A percentile compares a stretch with the other conserved stretches of the same genome.
Conservation (phyloP, 2,797 vertebrate species). For the Pseudomugil gertrudae region DNA sequence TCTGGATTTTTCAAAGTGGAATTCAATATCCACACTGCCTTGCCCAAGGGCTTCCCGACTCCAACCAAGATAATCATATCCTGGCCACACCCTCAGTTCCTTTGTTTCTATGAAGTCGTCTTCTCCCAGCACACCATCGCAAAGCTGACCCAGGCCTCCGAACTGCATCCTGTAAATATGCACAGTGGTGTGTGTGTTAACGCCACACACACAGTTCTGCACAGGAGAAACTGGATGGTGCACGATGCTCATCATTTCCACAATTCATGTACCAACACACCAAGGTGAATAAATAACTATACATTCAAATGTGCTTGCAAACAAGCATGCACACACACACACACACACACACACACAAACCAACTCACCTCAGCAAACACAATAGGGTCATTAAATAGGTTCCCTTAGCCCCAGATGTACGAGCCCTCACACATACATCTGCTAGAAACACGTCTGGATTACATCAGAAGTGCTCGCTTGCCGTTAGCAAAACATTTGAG, state of each 20-base stretch:
- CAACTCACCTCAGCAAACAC: slow-evolving; percentile 20
- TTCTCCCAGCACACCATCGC: slow-evolving; percentile 89
- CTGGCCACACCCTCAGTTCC: slow-evolving; percentile 92
- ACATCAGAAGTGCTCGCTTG: slow-evolving; percentile 74
- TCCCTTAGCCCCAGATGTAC: slow-evolving; percentile 48
- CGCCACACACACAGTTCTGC: slow-evolving; percentile 1
- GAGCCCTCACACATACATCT: slow-evolving; percentile 45
- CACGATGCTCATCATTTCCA: background rate
- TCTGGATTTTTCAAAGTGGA: slow-evolving; percentile 87
- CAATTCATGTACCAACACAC: slow-evolving; percentile 9
- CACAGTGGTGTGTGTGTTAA: slow-evolving; percentile 7
- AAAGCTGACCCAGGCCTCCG: slow-evolving; percentile 91
- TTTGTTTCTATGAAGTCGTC: slow-evolving; percentile 90
- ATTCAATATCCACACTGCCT: slow-evolving; percentile 90
- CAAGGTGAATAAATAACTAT: slow-evolving; percentile 11
- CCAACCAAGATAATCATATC: slow-evolving; percentile 96
- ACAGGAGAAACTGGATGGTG: slow-evolving; percentile 10
- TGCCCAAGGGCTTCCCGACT: slow-evolving; percentile 82
- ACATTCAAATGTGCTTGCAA: slow-evolving; percentile 10
- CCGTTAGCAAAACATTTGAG: slow-evolving; percentile 78
- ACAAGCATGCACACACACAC: background rate
- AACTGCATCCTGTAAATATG: slow-evolving; percentile 85
- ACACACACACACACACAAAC: background rate
- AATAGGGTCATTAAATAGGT: slow-evolving; percentile 36
- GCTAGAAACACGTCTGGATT: slow-evolving; percentile 71